Base-by-base conservation (phyloP, 1,140 invertebrate genomes). In the Drosophila virilis region DNA sequence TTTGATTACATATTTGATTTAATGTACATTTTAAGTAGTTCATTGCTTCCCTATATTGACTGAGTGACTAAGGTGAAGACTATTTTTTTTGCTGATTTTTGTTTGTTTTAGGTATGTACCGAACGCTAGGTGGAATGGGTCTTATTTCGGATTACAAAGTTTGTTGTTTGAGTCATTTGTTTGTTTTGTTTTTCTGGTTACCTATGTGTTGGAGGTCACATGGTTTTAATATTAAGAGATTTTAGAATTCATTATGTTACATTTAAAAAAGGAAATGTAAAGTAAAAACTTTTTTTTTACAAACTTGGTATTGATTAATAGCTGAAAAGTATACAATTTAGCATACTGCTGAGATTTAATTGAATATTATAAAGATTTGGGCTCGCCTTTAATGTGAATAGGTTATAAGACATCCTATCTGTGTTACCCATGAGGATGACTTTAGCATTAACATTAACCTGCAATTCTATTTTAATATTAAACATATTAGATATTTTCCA, bases 21-120 rank as follows among this genome's bases (percentile, higher is more conserved):
- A 35, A 75, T 71, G 65, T 72, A 71, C 80, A 80, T 52, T 40
- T 76, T 55, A 5, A 58, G 40, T 22, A 35, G 5, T 37, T 40
- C 32, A 50, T 66, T 60, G 40, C 62, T 75, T 62, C 8, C n/a
- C 55, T 22, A 32, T n/a, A 8, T 40, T 43, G 46, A 28, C 15
- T 37, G 9, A 64, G 8, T 46, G 28, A 40, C 40, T 52, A 54
- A 81, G 78, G 78, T 81, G 42, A 74, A 74, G 74, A 74, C 58
- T 45, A 22, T 35, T n/a, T n/a, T n/a, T n/a, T n/a, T 50, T 48
- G 17, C 1, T 9, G 12, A 43, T 38, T 38, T 15, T 51, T 38
- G n/a, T 57, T 35, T 9, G n/a, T 57, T 35, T 9, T 37, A 60
- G 38, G 15, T 22, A 45, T 68, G 33, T 42, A 7, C 28, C 0